phyloP scores from a whole-genome alignment of 1,140 invertebrate species.

The Trichogramma pretiosum region DNA sequence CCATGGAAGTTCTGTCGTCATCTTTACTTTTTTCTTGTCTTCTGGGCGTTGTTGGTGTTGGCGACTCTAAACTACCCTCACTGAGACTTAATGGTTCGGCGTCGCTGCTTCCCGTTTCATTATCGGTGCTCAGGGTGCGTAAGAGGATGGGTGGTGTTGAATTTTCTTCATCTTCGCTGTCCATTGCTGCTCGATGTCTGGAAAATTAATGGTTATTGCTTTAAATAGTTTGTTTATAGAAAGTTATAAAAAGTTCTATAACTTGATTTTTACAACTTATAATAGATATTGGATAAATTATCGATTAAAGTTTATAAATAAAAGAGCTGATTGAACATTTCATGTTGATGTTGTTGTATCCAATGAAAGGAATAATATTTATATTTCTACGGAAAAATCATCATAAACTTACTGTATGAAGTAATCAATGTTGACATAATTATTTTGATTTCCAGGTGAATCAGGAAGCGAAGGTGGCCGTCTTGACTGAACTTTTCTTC shows the following conservation, averaged over 20 bases:
- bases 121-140: slow-evolving; percentile 41
- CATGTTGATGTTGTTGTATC: too few species aligned
- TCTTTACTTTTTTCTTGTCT: slow-evolving; percentile 44
- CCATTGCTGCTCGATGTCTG: slow-evolving; percentile 40
- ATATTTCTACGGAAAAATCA: too few species aligned
- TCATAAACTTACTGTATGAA: slow-evolving; percentile 63
- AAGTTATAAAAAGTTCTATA: too few species aligned
- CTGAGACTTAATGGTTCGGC: slow-evolving; percentile 42
- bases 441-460: slow-evolving; percentile 64
- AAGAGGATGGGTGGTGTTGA: slow-evolving; percentile 40
- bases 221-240: too few species aligned
- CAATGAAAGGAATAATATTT: too few species aligned
- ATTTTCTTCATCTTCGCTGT: slow-evolving; percentile 43
- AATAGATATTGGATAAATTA: too few species aligned
- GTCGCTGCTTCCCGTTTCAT: slow-evolving; percentile 43
- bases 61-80: slow-evolving; percentile 42
- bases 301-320: too few species aligned
- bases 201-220: slow-evolving; percentile 24
- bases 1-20: slow-evolving; percentile 64
- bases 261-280: too few species aligned
- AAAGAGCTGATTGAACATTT: too few species aligned
- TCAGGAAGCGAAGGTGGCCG: slow-evolving; percentile 55
- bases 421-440: slow-evolving; percentile 86
- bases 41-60: slow-evolving; percentile 42
- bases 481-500: slow-evolving; percentile 29